Conservation (phyloP, 2,113 vertebrate genomes). For the Rhinolophus ferrumequinum region DNA sequence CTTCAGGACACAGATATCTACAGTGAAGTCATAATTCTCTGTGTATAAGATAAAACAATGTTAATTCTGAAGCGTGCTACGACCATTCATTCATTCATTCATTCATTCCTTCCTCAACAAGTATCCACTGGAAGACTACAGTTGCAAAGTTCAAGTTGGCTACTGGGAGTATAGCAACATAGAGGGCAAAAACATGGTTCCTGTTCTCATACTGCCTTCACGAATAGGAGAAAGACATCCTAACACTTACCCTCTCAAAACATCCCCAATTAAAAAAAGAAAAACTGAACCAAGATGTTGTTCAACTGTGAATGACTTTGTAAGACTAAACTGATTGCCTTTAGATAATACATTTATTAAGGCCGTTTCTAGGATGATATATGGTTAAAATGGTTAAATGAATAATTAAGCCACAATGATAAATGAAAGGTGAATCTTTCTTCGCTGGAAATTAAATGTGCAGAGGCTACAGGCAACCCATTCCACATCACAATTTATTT, state of each 20-base stretch:
- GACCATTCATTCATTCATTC: not conserved
- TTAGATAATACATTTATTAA: slow-evolving; percentile 64
- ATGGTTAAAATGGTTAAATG: slow-evolving; percentile 55
- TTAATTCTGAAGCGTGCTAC: not conserved
- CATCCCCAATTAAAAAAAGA: not conserved
- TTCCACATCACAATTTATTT: slow-evolving; percentile 52
- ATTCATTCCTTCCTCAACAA: not conserved
- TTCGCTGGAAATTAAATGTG: slow-evolving; percentile 59
- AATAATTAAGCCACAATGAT: slow-evolving; percentile 66
- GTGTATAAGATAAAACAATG: not conserved
- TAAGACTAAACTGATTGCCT: slow-evolving; percentile 50
- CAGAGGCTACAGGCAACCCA: slow-evolving; percentile 46
- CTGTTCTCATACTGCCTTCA: not conserved
- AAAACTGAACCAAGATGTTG: not conserved
- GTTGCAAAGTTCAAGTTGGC: not conserved
- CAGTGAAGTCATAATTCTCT: not conserved
- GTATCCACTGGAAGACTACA: not conserved
- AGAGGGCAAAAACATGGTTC: not conserved
- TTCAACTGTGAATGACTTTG: slow-evolving; percentile 59
- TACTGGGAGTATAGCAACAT: not conserved
- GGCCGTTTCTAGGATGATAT: not conserved
- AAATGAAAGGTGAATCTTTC: slow-evolving; percentile 55
- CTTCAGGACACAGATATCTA: not conserved
- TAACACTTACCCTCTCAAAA: not conserved
- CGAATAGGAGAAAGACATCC: not conserved